Percentiles rank a stretch among this genome's conserved stretches.
These are phyloP conservation scores for Drosophila azteca DNA, from an alignment of 1,140 invertebrate genomes.

Conservation along the genomic window DNA sequence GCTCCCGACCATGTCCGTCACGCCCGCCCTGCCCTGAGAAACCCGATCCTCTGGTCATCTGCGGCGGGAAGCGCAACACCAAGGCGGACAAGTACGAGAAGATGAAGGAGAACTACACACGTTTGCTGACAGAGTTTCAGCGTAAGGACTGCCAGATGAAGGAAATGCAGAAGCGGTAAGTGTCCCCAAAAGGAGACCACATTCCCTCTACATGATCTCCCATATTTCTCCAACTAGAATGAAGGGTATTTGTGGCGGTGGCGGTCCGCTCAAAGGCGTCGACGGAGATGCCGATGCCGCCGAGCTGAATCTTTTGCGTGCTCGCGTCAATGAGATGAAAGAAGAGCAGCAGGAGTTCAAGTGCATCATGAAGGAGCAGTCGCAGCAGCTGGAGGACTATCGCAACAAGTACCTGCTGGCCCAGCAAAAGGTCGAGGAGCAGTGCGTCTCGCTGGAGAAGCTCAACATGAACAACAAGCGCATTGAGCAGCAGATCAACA, in stretches of 20 bases:
- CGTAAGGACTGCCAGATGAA: conserved; percentile 79
- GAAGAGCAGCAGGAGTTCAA: conserved; percentile 86
- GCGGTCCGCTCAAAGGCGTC: conserved; percentile 19
- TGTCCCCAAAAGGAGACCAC: neutral
- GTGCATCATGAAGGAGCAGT: conserved; percentile 88
- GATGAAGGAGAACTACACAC: conserved; percentile 79
- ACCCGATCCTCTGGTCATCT: conserved; percentile 69
- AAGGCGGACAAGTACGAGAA: conserved; percentile 75
- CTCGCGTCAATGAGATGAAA: conserved; percentile 72
- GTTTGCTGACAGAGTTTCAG: conserved; percentile 68
- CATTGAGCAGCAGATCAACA: conserved; percentile 90
- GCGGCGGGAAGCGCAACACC: conserved; percentile 70
- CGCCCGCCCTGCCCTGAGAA: conserved; percentile 56
- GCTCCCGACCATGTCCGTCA: neutral
- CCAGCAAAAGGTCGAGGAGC: conserved; percentile 90
- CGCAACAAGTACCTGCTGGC: conserved; percentile 89
- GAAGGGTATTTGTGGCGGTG: conserved; percentile 65
- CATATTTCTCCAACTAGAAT: conserved; percentile 32
- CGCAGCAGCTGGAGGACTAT: conserved; percentile 89
- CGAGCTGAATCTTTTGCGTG: conserved; percentile 67
- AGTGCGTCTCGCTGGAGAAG: conserved; percentile 88
- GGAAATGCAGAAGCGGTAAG: conserved; percentile 72
- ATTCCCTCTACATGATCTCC: neutral
- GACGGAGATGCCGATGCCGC: conserved; percentile 65
- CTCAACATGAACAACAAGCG: conserved; percentile 90